Percentiles rank a stretch among this genome's conserved stretches.
These are phyloP conservation scores for Cynaeus angustus DNA, from an alignment of 2,888 invertebrate species.

Conservation along the genomic window DNA sequence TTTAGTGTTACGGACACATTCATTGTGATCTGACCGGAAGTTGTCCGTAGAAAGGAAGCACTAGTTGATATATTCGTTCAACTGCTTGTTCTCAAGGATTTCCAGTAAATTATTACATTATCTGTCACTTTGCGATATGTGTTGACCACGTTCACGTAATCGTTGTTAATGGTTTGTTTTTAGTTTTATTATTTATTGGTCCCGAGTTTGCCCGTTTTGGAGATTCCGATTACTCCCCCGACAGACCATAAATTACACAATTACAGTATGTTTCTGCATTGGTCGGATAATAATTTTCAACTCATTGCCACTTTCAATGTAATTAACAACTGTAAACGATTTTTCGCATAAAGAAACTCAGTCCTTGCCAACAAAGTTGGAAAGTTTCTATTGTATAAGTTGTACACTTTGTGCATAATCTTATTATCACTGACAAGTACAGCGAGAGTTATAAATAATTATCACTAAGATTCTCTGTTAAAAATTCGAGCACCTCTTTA, in stretches of 20 bases:
- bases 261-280: conserved; percentile 35
- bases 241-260: conserved; percentile 32
- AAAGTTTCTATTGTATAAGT: conserved; percentile 39
- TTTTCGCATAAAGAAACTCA: conserved; percentile 39
- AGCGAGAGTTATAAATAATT: conserved; percentile 32
- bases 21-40: conserved; percentile 49
- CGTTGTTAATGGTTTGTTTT: conserved; percentile 31
- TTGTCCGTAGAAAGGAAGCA: conserved; percentile 44
- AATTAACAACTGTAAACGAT: conserved; percentile 41
- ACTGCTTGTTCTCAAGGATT: conserved; percentile 17
- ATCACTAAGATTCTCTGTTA: conserved; percentile 4
- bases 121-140: conserved; percentile 7
- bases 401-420: conserved; percentile 35
- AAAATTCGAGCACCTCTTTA: conserved; percentile 1
- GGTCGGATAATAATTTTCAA: conserved; percentile 41
- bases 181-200: conserved; percentile 23
- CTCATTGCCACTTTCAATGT: conserved; percentile 39
- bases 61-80: conserved; percentile 38
- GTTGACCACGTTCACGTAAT: conserved; percentile 17
- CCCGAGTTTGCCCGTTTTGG: conserved; percentile 12
- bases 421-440: conserved; percentile 37
- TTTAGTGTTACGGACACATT: conserved; percentile 20
- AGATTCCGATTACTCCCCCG: conserved; percentile 32
- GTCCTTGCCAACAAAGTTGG: conserved; percentile 34
- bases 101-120: conserved; percentile 6